A percentile compares a stretch with the other conserved stretches of the same genome.
phyloP scores from a whole-genome alignment of 2,113 vertebrate species.

The Pao palembangensis region DNA sequence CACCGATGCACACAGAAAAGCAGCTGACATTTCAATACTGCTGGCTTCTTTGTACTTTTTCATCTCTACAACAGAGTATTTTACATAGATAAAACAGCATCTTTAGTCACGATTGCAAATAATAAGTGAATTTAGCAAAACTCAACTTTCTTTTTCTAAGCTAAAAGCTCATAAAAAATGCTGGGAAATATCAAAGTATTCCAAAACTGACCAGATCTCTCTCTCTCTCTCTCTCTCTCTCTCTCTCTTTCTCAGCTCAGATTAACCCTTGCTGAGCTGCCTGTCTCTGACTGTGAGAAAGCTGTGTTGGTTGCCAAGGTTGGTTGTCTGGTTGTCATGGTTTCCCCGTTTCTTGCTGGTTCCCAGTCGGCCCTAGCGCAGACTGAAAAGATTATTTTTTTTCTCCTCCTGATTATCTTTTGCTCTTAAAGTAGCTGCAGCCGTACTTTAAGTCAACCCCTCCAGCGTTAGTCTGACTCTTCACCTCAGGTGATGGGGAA shows the following conservation, averaged over 20 bases:
- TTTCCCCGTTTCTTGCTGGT: constrained; percentile 67
- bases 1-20: constrained; percentile 8
- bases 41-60: too few species aligned
- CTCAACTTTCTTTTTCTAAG: too few species aligned
- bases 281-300: constrained; percentile 60
- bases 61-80: too few species aligned
- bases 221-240: constrained; percentile 32
- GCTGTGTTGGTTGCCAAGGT: constrained; percentile 62
- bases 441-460: constrained; percentile 37
- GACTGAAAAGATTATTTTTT: constrained; percentile 31
- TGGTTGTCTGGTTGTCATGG: constrained; percentile 76
- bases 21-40: too few species aligned
- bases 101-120: too few species aligned
- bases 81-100: too few species aligned
- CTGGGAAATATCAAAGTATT: too few species aligned
- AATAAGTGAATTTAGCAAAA: too few species aligned
- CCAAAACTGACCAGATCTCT: not conserved
- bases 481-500: not conserved
- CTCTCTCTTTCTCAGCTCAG: constrained; percentile 41
- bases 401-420: constrained; percentile 6
- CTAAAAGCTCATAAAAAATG: too few species aligned
- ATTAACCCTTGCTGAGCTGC: constrained; percentile 63
- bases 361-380: constrained; percentile 62
- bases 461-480: constrained; percentile 5
- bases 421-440: constrained; percentile 29